phyloP scores from a whole-genome alignment of 2,113 vertebrate species.

The Urocolius indicus region DNA sequence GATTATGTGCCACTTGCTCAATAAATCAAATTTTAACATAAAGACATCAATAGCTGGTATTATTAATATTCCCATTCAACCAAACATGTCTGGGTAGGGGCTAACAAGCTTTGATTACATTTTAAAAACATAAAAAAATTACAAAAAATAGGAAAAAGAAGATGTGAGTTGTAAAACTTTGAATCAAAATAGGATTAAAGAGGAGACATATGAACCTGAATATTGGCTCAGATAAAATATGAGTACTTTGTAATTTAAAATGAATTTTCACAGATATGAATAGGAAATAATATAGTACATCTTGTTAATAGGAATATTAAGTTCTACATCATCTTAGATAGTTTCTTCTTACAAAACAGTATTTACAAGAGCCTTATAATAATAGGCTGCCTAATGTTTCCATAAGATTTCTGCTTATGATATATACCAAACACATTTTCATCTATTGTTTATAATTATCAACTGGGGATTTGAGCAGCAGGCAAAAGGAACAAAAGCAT shows the following conservation, averaged over 20 bases:
- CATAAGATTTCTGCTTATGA: constrained; percentile 40
- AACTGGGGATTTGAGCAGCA: neutral
- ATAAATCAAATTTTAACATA: constrained; percentile 72
- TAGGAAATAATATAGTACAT: constrained; percentile 22
- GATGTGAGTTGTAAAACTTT: constrained; percentile 36
- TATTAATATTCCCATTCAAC: constrained; percentile 69
- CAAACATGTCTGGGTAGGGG: constrained; percentile 25
- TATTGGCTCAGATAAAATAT: constrained; percentile 20
- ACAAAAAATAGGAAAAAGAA: constrained; percentile 40
- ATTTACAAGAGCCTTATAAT: constrained; percentile 57
- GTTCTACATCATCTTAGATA: constrained; percentile 52
- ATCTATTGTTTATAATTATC: constrained; percentile 38
- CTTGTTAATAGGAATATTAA: constrained; percentile 64
- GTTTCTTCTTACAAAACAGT: constrained; percentile 45
- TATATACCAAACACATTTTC: constrained; percentile 41
- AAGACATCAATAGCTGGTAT: constrained; percentile 65
- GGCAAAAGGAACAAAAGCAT: neutral
- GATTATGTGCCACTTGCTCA: constrained; percentile 61
- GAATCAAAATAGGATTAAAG: constrained; percentile 51
- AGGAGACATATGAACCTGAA: constrained; percentile 38
- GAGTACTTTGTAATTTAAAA: constrained; percentile 52
- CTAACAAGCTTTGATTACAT: constrained; percentile 62
- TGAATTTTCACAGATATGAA: constrained; percentile 4
- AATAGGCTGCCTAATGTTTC: constrained; percentile 48
- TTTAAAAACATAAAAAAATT: constrained; percentile 46